Evolutionary conservation across 2,113 vertebrate species (phyloP).

Genomic region (Leptobrachium leishanense): DNA sequence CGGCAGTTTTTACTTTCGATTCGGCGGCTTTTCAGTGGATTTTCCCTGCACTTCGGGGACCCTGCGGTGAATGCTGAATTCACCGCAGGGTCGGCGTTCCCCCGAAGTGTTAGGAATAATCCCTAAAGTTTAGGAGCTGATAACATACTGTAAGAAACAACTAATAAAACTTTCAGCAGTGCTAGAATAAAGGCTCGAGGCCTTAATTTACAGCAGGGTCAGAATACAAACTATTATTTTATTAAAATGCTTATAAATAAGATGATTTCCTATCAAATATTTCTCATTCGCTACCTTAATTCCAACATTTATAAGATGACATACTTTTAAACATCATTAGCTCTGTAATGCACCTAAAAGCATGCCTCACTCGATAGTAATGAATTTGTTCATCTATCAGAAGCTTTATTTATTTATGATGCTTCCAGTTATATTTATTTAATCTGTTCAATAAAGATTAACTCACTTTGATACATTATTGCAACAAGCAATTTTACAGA

Average conservation of each 20-base stretch:
- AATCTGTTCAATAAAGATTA: slow-evolving; percentile 41
- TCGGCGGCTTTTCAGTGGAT: too few species aligned
- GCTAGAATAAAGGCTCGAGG: too few species aligned
- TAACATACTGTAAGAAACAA: too few species aligned
- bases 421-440: slow-evolving; percentile 36
- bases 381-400: slow-evolving; percentile 24
- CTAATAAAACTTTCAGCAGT: too few species aligned
- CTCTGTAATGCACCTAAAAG: slow-evolving; percentile 29
- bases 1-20: too few species aligned
- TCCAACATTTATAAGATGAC: background rate
- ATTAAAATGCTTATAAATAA: background rate
- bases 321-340: slow-evolving; percentile 18
- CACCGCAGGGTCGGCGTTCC: too few species aligned
- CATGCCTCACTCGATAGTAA: slow-evolving; percentile 32
- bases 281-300: background rate
- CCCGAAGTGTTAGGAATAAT: too few species aligned
- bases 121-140: too few species aligned
- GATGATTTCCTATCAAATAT: background rate
- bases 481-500: slow-evolving; percentile 29
- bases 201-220: too few species aligned
- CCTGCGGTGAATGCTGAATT: too few species aligned
- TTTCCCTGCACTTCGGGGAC: too few species aligned
- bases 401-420: slow-evolving; percentile 32
- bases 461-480: slow-evolving; percentile 36
- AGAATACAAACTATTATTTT: too few species aligned